phyloP scores from a whole-genome alignment of 2,113 vertebrate genomes.

The Stomatorhinus ivindoensis region DNA sequence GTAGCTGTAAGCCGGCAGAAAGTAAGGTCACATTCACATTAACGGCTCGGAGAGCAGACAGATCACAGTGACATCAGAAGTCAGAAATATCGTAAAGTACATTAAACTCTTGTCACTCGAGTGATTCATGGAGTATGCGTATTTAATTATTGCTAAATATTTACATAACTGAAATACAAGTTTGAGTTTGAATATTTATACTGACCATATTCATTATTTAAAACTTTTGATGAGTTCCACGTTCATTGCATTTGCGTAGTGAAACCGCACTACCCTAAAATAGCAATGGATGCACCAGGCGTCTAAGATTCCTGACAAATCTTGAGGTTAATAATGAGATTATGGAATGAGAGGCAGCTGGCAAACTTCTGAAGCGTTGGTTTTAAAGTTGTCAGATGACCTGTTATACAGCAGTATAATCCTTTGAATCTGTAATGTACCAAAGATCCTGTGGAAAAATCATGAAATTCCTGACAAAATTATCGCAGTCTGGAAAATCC shows the following conservation, averaged over 20 bases:
- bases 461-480: neutral
- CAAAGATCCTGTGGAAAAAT: neutral
- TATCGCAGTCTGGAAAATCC: neutral
- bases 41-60: neutral
- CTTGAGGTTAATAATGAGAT: conserved; percentile 3
- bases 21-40: neutral
- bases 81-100: neutral
- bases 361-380: neutral
- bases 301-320: neutral
- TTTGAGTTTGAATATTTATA: neutral
- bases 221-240: neutral
- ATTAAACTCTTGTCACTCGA: neutral
- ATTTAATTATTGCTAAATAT: neutral
- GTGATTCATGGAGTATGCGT: neutral
- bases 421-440: neutral
- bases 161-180: neutral
- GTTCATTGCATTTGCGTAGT: neutral
- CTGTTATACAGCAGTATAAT: neutral
- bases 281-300: neutral
- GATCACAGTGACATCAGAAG: neutral
- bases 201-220: neutral
- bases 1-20: neutral
- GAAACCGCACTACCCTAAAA: neutral
- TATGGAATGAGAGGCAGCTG: neutral
- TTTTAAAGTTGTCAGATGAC: neutral